These are phyloP conservation scores for Capromys pilorides DNA, from an alignment of 2,797 vertebrate genomes.

Conservation along the genomic window DNA sequence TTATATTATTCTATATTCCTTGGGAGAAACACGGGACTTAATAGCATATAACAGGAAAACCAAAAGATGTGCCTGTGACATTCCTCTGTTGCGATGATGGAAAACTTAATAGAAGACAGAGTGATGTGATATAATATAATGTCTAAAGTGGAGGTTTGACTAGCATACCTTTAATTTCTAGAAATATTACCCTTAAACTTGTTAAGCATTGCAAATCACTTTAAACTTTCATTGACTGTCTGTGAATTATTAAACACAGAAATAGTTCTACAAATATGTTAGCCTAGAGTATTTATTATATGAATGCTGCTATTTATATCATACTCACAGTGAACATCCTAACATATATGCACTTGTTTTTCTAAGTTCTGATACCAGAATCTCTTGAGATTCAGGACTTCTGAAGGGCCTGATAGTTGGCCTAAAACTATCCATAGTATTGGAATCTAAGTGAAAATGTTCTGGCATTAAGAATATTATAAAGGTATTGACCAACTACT, in stretches of 20 bases:
- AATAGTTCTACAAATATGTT: neutral
- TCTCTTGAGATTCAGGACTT: neutral
- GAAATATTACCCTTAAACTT: neutral
- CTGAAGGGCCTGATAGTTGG: neutral
- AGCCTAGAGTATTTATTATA: neutral
- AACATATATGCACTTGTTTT: neutral
- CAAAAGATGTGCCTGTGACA: neutral
- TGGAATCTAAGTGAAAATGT: neutral
- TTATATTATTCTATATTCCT: too few species aligned
- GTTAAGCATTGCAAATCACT: neutral
- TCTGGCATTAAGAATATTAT: conserved; percentile 14
- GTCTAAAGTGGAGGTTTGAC: neutral
- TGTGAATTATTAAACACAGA: conserved; percentile 1
- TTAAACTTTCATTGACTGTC: conserved; percentile 34
- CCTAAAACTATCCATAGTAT: neutral
- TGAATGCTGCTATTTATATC: neutral
- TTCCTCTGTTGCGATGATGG: neutral
- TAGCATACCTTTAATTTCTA: neutral
- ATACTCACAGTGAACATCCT: neutral
- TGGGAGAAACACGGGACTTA: neutral
- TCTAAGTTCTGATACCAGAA: neutral
- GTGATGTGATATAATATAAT: neutral
- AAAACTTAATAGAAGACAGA: neutral
- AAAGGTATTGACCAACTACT: neutral
- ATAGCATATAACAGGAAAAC: neutral